These are phyloP conservation scores for Drosophila lacicola DNA, from an alignment of 2,888 invertebrate genomes.

Conservation along the genomic window DNA sequence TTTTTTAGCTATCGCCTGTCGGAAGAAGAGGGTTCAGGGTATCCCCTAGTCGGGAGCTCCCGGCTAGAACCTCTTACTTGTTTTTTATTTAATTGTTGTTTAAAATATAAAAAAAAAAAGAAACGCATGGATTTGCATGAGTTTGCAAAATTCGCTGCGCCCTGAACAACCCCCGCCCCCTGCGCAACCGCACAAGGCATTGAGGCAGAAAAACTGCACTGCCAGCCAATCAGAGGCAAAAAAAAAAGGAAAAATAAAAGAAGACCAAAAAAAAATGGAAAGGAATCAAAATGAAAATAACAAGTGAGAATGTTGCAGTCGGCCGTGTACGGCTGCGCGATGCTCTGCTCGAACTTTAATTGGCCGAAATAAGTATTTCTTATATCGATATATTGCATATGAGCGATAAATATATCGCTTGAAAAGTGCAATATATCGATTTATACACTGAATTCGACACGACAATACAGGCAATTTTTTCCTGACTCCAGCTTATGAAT, in stretches of 20 bases:
- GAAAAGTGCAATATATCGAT: too few relatives aligned
- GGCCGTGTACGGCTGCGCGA: not conserved
- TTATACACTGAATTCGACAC: too few relatives aligned
- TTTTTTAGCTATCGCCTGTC: too few relatives aligned
- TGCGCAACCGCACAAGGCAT: constrained; percentile 41
- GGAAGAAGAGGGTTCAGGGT: too few relatives aligned
- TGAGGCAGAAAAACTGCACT: constrained; percentile 82
- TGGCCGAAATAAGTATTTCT: not conserved
- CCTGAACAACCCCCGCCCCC: not conserved
- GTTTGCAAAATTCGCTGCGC: constrained; percentile 48
- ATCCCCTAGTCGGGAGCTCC: too few relatives aligned
- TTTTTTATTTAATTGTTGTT: constrained; percentile 5
- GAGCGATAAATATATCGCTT: too few relatives aligned
- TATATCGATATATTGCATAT: too few relatives aligned
- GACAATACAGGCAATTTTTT: too few relatives aligned
- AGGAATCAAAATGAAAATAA: constrained; percentile 1
- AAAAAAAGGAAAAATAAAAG: constrained; percentile 18
- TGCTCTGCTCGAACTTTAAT: not conserved
- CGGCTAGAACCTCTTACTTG: too few relatives aligned
- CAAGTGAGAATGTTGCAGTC: not conserved
- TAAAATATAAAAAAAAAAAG: not conserved
- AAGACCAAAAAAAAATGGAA: constrained; percentile 3
- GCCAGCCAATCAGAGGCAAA: constrained; percentile 55
- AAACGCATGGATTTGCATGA: constrained; percentile 55
- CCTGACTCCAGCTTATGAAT: too few relatives aligned